These are phyloP conservation scores for Paramuricea clavata DNA, from an alignment of 92 coral and sea anemone species.

Conservation along the genomic window DNA sequence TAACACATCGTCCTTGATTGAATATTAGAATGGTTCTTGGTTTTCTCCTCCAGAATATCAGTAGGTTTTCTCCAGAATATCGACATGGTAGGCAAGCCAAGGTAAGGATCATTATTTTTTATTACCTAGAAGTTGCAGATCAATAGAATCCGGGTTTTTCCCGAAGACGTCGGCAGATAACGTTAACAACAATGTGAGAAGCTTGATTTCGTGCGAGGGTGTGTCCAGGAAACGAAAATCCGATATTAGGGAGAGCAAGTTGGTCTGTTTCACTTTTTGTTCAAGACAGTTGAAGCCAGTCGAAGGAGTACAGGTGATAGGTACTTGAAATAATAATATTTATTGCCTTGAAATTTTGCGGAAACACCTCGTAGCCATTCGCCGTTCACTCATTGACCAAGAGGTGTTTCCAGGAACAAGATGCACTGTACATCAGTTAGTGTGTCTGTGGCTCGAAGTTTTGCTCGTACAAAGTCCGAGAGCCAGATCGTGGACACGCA, in stretches of 20 bases:
- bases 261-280: constrained; percentile 63
- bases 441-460: constrained; percentile 38
- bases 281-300: constrained; percentile 63
- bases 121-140: constrained; percentile 53
- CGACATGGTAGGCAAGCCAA: too few relatives aligned
- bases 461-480: constrained; percentile 70
- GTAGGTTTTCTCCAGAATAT: too few relatives aligned
- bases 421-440: constrained; percentile 30
- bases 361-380: too few relatives aligned
- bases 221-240: constrained; percentile 60
- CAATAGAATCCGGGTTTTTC: constrained; percentile 53
- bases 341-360: constrained; percentile 58
- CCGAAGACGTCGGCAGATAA: constrained; percentile 69
- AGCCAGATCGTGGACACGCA: constrained; percentile 70
- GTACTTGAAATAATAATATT: constrained; percentile 63
- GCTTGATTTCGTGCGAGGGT: constrained; percentile 51
- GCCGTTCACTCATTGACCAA: constrained; percentile 37
- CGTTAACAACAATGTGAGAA: constrained; percentile 61
- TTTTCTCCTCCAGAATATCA: too few relatives aligned
- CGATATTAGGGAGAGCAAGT: constrained; percentile 66
- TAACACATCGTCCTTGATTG: too few relatives aligned
- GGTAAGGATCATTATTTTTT: too few relatives aligned
- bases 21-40: too few relatives aligned
- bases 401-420: constrained; percentile 45
- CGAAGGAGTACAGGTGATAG: constrained; percentile 68